Evolutionary conservation across 2,888 invertebrate species (phyloP), one percentile per base, ranked within the genome.

Genomic region (Trichopoda pennipes): DNA sequence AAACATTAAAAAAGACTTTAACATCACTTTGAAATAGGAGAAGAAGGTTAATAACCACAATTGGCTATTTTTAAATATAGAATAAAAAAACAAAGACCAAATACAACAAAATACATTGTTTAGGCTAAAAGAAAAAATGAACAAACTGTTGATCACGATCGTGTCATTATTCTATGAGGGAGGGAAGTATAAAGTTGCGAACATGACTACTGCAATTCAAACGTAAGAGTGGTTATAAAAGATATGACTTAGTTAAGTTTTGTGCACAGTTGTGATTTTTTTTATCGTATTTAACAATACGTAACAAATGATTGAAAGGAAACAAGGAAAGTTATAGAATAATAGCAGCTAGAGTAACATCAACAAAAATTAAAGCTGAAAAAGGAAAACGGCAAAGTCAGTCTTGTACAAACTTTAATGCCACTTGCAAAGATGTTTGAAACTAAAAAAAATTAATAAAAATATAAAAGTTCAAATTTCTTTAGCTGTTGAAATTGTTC

Each of bases 11-110:
- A 70, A 64, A 14, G 35, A 47, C 42, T 35, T 32, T 19, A 47
- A 56, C 32, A 42, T 64, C 42, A 72, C 10, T 17, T 55, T 68
- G 47, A 53, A 68, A 60, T 61, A 19, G 68, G 19, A 81, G 51
- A 79, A 75, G 64, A 79, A 79, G 78, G 72, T 79, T 79, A 72
- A 76, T 76, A 79, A 73, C 82, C 82, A 82, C 82, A 82, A 82
- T 79, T 79, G 79, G 82, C 82, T 82, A 76, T 79, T 79, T 82
- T 82, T 82, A 79, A 68, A 61, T 47, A 35, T 70, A 72, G 66
- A 80, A 69, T 28, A 61, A 56, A 66, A 61, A 60, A 38, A 17
- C 35, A 66, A 69, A 53, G 53, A 23, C 16, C 53, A 66, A 63
- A 35, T 23, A 44, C 44, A 70, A 17, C 35, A 47, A 42, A 21